These are phyloP conservation scores for Elgaria multicarinata DNA, from an alignment of 2,113 vertebrate species.

Conservation along the genomic window DNA sequence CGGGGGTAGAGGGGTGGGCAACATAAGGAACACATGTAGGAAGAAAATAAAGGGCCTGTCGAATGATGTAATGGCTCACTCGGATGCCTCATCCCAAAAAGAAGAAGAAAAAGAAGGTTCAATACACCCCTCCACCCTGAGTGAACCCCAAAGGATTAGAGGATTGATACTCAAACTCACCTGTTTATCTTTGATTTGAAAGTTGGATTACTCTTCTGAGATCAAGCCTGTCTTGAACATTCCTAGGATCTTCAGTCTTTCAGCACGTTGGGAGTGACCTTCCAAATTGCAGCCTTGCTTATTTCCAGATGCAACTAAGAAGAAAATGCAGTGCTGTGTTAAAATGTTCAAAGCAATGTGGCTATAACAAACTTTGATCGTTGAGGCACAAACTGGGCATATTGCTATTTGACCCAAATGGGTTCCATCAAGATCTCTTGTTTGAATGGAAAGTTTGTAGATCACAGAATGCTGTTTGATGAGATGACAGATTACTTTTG, in stretches of 20 bases:
- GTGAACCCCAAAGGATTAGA: not conserved
- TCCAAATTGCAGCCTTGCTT: not conserved
- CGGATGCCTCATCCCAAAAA: not conserved
- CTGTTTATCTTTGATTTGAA: conserved; percentile 22
- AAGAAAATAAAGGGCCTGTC: conserved; percentile 15
- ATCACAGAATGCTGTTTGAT: not conserved
- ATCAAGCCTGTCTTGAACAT: conserved; percentile 15
- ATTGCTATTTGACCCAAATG: not conserved
- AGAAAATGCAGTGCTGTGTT: conserved; percentile 15
- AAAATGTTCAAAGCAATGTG: not conserved
- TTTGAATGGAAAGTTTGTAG: not conserved
- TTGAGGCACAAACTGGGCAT: not conserved
- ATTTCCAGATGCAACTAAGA: not conserved
- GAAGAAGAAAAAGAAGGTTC: not conserved
- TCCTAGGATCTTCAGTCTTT: accelerated
- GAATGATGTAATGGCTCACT: conserved; percentile 10
- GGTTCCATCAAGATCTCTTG: not conserved
- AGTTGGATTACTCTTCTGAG: not conserved
- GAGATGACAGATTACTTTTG: not conserved
- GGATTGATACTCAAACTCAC: not conserved
- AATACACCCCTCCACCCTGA: not conserved
- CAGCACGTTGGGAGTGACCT: not conserved
- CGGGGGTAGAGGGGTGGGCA: not conserved
- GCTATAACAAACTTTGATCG: not conserved
- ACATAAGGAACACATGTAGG: conserved; percentile 20